phyloP scores from a whole-genome alignment of 2,113 vertebrate genomes.

The Corythaixoides concolor region DNA sequence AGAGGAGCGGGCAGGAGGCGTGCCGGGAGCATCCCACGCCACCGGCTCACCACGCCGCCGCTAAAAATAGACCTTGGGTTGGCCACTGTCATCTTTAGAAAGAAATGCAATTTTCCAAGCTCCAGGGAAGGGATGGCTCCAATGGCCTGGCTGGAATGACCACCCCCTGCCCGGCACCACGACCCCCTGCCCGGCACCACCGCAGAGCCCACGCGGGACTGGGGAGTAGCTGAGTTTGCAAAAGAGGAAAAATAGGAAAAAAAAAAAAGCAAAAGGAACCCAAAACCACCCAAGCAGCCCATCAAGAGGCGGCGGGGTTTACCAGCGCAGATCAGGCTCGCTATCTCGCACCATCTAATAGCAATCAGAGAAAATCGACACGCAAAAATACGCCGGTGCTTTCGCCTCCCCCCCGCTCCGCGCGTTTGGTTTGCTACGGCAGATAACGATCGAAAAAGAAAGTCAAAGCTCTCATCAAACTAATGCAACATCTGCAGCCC shows the following conservation, averaged over 20 bases:
- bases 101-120: not conserved
- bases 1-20: conserved; percentile 18
- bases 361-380: conserved; percentile 17
- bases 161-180: not conserved
- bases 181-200: not conserved
- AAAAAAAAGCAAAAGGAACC: not conserved
- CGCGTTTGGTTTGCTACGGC: not conserved
- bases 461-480: conserved; percentile 72
- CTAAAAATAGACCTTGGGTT: conserved; percentile 29
- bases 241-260: not conserved
- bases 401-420: not conserved
- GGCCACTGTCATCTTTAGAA: not conserved
- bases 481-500: conserved; percentile 72
- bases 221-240: not conserved
- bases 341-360: conserved; percentile 48
- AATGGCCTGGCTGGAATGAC: not conserved
- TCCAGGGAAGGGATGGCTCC: not conserved
- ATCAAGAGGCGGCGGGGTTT: not conserved
- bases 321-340: not conserved
- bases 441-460: conserved; percentile 46
- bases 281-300: not conserved
- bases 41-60: not conserved
- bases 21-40: conserved; percentile 36
- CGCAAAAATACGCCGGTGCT: not conserved
- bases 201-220: not conserved